A percentile compares a stretch with the other conserved stretches of the same genome.
phyloP scores from a whole-genome alignment of 2,113 vertebrate species.

The Tetrax tetrax region DNA sequence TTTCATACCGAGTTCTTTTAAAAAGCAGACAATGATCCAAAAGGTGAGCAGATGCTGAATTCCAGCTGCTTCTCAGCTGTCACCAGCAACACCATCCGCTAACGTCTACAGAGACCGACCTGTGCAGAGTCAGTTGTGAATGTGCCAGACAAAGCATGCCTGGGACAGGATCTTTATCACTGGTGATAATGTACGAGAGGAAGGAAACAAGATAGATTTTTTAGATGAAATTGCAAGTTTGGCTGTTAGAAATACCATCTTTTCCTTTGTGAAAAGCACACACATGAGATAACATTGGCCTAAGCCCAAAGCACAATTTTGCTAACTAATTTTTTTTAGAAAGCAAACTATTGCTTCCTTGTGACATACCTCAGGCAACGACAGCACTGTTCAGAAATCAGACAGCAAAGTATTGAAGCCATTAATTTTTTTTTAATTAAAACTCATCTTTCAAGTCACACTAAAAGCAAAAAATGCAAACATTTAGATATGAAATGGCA shows the following conservation, averaged over 20 bases:
- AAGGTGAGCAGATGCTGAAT: neutral
- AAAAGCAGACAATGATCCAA: neutral
- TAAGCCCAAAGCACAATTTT: neutral
- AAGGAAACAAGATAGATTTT: neutral
- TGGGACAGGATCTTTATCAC: neutral
- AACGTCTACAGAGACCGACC: neutral
- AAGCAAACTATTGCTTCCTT: neutral
- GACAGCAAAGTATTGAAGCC: neutral
- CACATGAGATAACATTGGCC: neutral
- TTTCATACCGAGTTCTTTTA: neutral
- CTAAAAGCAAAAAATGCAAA: neutral
- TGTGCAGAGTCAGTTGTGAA: neutral
- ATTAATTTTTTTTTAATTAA: neutral
- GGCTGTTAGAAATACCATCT: neutral
- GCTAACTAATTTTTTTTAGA: neutral
- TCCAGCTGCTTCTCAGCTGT: neutral
- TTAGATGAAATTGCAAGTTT: neutral
- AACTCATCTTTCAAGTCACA: neutral
- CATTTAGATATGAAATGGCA: neutral
- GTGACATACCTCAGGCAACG: neutral
- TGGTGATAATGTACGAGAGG: neutral
- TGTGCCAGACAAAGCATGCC: neutral
- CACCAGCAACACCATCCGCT: neutral
- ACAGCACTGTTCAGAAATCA: neutral
- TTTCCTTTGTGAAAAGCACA: neutral